Evolutionary conservation across 1,140 invertebrate species (phyloP).

Genomic region (Ostrea edulis): DNA sequence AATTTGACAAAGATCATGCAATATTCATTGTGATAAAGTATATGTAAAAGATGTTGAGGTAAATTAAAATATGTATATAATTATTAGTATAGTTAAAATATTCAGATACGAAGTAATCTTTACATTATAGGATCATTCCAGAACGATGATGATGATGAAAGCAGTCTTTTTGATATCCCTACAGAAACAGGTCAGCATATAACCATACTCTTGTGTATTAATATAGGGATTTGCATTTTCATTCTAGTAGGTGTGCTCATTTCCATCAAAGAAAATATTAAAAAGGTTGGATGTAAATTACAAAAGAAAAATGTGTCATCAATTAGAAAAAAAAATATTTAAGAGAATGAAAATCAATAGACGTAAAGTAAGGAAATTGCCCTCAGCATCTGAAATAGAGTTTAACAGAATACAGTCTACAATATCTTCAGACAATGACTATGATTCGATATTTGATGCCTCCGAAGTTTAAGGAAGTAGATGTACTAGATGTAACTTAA

Average conservation of each 20-base stretch:
- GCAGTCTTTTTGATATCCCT: background rate
- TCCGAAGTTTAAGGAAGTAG: background rate
- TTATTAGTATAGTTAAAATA: background rate
- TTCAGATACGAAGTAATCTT: background rate
- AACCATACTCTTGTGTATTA: background rate
- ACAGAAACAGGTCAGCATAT: conserved; percentile 1
- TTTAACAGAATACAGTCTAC: background rate
- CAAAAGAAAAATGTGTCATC: background rate
- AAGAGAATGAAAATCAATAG: too few relatives aligned
- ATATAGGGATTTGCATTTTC: background rate
- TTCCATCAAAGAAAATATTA: background rate
- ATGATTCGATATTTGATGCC: background rate
- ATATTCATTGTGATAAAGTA: background rate
- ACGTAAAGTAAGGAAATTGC: background rate
- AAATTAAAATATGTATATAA: too few relatives aligned
- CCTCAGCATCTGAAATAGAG: background rate
- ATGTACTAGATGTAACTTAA: background rate
- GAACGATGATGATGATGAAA: background rate
- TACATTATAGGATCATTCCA: background rate
- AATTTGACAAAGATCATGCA: conserved; percentile 1
- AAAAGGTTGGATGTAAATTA: background rate
- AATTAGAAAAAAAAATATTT: background rate
- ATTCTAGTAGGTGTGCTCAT: background rate
- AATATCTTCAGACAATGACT: too few relatives aligned
- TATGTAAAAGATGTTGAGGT: background rate